Percentiles rank a stretch among this genome's conserved stretches.
Conservation (phyloP, 2,888 invertebrate species). For the Dromius quadrimaculatus region DNA sequence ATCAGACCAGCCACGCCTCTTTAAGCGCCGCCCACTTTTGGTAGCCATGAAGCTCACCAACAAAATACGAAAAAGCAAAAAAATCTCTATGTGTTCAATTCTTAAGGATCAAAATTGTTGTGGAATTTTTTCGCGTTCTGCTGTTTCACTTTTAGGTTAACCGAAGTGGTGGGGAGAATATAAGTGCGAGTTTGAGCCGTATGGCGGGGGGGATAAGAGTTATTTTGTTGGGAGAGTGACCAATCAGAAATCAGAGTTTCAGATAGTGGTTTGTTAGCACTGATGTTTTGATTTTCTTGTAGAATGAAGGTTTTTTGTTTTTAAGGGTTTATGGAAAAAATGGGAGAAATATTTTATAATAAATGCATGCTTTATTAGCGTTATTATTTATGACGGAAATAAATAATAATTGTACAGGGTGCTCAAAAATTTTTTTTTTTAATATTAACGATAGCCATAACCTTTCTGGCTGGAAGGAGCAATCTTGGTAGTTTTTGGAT, state of each 20-base stretch:
- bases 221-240: slow-evolving; percentile 3
- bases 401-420: too few species aligned
- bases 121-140: not conserved
- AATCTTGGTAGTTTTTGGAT: too few species aligned
- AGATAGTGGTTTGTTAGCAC: slow-evolving; percentile 6
- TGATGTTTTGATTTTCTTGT: slow-evolving; percentile 41
- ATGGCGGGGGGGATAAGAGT: slow-evolving; percentile 1
- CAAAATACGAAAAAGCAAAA: not conserved
- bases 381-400: too few species aligned
- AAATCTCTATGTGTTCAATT: slow-evolving; percentile 44
- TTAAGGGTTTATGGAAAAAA: not conserved
- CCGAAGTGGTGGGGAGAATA: not conserved
- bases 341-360: too few species aligned
- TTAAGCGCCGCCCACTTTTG: slow-evolving; percentile 62
- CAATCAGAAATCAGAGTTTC: slow-evolving; percentile 32
- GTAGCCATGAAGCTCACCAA: slow-evolving; percentile 65
- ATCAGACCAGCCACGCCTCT: slow-evolving; percentile 58
- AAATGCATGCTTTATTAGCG: too few species aligned
- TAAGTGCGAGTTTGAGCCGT: slow-evolving; percentile 6
- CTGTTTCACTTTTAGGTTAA: not conserved
- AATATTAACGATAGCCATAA: too few species aligned
- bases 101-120: slow-evolving; percentile 45
- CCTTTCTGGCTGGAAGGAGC: too few species aligned
- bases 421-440: too few species aligned
- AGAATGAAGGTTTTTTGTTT: not conserved